Conservation (phyloP, 1,140 invertebrate species). For the Caerostris extrusa region DNA sequence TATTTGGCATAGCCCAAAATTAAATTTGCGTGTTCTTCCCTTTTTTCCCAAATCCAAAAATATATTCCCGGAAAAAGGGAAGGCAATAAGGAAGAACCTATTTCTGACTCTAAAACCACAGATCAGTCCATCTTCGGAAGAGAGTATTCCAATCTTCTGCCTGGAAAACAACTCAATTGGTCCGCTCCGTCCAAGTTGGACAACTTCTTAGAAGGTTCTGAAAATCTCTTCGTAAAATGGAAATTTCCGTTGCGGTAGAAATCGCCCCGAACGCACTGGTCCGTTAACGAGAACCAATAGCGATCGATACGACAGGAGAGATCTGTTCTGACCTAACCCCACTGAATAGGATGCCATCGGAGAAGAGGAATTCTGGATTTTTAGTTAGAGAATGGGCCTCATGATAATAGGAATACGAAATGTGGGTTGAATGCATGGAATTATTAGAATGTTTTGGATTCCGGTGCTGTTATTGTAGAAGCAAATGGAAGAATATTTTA, state of each 20-base stretch:
- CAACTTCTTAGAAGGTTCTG: slow-evolving; percentile 45
- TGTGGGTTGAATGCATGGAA: background rate
- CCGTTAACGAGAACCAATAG: slow-evolving; percentile 56
- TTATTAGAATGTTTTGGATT: background rate
- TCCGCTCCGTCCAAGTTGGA: slow-evolving; percentile 19
- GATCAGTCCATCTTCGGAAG: background rate
- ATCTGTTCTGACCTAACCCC: slow-evolving; percentile 1
- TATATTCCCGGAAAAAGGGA: background rate
- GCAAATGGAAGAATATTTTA: background rate
- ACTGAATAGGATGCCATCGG: background rate
- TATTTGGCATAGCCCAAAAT: background rate
- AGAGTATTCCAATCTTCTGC: slow-evolving; percentile 30
- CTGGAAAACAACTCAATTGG: slow-evolving; percentile 54
- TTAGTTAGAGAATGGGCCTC: background rate
- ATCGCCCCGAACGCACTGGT: slow-evolving; percentile 18
- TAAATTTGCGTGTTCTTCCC: background rate
- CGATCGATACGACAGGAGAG: slow-evolving; percentile 12
- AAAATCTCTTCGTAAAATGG: slow-evolving; percentile 47
- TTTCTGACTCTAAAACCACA: slow-evolving; percentile 34
- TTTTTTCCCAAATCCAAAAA: background rate
- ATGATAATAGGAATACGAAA: background rate
- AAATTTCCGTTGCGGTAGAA: slow-evolving; percentile 48
- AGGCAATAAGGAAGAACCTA: background rate
- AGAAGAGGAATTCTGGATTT: background rate
- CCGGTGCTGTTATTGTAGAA: background rate